These are phyloP conservation scores for Climacteris rufus DNA, from an alignment of 2,113 vertebrate genomes.

Conservation along the genomic window DNA sequence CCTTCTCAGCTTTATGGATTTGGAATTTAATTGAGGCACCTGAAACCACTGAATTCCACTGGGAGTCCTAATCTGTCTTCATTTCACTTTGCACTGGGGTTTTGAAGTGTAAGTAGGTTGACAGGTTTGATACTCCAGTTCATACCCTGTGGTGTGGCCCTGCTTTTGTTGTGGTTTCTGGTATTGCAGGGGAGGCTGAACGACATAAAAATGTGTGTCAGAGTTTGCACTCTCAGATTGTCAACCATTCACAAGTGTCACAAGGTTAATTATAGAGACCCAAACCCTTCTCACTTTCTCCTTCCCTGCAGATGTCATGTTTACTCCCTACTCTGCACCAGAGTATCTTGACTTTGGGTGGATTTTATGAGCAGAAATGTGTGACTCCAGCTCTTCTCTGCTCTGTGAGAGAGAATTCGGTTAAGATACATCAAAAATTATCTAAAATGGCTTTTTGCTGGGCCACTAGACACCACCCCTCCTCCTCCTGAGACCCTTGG, in stretches of 20 bases:
- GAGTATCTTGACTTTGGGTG: not conserved
- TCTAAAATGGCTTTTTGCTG: not conserved
- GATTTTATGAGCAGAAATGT: not conserved
- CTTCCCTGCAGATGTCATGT: not conserved
- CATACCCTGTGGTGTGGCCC: not conserved
- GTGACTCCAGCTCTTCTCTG: not conserved
- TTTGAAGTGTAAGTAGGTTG: not conserved
- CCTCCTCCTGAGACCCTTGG: not conserved
- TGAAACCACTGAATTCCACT: not conserved
- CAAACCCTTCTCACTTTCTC: not conserved
- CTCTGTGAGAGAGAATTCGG: not conserved
- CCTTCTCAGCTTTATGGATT: not conserved
- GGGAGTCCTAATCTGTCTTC: not conserved
- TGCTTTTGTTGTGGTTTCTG: not conserved
- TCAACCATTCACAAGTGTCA: not conserved
- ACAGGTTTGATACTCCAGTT: not conserved
- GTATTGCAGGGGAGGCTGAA: not conserved
- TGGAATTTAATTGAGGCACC: not conserved
- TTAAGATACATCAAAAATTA: not conserved
- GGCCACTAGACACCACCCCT: not conserved
- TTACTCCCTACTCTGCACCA: not conserved
- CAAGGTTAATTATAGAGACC: not conserved
- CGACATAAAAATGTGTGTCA: not conserved
- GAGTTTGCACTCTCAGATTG: not conserved
- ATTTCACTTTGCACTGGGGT: not conserved